Conservation (phyloP, 2,797 vertebrate genomes). For the Cottoperca gobio region DNA sequence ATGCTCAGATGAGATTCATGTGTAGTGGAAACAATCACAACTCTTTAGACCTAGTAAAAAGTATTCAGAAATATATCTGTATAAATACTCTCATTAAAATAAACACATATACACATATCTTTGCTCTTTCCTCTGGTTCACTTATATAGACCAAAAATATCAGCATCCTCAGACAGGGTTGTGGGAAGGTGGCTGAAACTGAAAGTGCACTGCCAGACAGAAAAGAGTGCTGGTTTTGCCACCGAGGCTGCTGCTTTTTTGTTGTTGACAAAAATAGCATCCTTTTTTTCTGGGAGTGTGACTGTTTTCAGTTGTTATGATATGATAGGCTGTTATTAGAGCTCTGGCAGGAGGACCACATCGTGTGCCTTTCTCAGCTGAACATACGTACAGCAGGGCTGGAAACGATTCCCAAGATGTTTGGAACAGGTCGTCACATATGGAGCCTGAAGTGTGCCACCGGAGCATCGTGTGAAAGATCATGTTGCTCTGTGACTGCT, state of each 20-base stretch:
- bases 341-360: conserved; percentile 1
- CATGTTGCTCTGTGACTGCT: not conserved
- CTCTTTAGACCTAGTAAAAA: conserved; percentile 70
- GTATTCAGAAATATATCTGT: conserved; percentile 76
- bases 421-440: not conserved
- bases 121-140: conserved; percentile 60
- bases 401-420: not conserved
- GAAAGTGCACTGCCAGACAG: conserved; percentile 32
- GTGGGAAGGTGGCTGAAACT: conserved; percentile 22
- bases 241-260: not conserved
- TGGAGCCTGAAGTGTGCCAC: conserved; percentile 21
- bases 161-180: conserved; percentile 49
- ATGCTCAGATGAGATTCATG: conserved; percentile 42
- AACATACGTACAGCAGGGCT: not conserved
- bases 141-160: conserved; percentile 53
- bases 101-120: conserved; percentile 69
- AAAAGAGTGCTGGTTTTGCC: conserved; percentile 34
- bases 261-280: conserved; percentile 27
- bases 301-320: conserved; percentile 27
- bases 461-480: not conserved
- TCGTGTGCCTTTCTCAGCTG: not conserved
- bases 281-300: conserved; percentile 34
- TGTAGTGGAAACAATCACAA: conserved; percentile 55
- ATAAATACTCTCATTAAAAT: conserved; percentile 80
- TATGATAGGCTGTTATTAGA: conserved; percentile 19